phyloP scores from a whole-genome alignment of 2,888 invertebrate genomes.

The Rugalucina vietnamica region DNA sequence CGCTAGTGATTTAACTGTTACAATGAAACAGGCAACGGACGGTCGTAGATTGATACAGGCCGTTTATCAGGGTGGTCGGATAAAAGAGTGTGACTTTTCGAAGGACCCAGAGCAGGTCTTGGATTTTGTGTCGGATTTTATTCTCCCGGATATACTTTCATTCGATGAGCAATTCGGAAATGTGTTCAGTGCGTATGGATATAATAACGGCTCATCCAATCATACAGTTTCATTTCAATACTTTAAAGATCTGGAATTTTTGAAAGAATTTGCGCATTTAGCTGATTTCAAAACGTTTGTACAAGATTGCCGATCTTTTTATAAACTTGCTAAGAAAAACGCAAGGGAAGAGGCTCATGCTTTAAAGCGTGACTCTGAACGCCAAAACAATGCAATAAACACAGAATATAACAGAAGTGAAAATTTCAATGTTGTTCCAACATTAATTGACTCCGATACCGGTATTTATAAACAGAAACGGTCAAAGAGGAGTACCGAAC shows the following conservation, averaged over 20 bases:
- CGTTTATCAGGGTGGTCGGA: slow-evolving; percentile 65
- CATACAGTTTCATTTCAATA: slow-evolving; percentile 23
- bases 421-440: slow-evolving; percentile 16
- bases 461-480: neutral
- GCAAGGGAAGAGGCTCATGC: slow-evolving; percentile 34
- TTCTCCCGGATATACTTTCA: neutral
- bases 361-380: neutral
- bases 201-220: slow-evolving; percentile 24
- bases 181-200: slow-evolving; percentile 36
- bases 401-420: slow-evolving; percentile 32
- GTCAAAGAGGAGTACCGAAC: slow-evolving; percentile 45
- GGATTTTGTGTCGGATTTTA: slow-evolving; percentile 65
- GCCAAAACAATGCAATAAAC: neutral
- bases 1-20: slow-evolving; percentile 57
- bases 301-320: slow-evolving; percentile 48
- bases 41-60: slow-evolving; percentile 69
- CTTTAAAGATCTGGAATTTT: slow-evolving; percentile 11
- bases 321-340: slow-evolving; percentile 23
- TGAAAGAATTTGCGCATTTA: slow-evolving; percentile 35
- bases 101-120: slow-evolving; percentile 59
- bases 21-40: slow-evolving; percentile 68
- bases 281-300: slow-evolving; percentile 26
- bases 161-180: slow-evolving; percentile 45
- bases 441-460: neutral
- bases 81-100: slow-evolving; percentile 72